phyloP scores from a whole-genome alignment of 2,797 vertebrate species.

The Chrosomus eos region DNA sequence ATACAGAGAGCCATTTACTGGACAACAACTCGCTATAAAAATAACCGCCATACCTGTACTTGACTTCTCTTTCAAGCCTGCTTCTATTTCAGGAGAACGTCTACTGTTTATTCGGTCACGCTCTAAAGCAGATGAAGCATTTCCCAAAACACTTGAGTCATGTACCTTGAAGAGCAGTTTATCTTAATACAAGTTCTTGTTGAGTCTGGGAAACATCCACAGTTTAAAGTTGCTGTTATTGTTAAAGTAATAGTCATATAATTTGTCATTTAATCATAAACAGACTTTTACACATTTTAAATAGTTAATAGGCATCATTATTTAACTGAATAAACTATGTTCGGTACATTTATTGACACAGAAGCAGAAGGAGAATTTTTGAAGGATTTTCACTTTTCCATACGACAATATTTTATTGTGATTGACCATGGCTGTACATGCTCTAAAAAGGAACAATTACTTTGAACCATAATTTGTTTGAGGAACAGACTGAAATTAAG shows the following conservation, averaged over 20 bases:
- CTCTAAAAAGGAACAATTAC: not conserved
- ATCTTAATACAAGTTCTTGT: slow-evolving; percentile 15
- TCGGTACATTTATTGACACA: not conserved
- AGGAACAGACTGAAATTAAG: not conserved
- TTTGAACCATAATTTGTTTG: not conserved
- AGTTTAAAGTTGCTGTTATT: not conserved
- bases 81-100: not conserved
- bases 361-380: not conserved
- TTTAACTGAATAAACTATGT: not conserved
- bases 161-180: slow-evolving; percentile 22
- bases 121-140: slow-evolving; percentile 6
- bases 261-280: not conserved
- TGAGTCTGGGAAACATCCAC: not conserved
- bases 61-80: not conserved
- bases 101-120: not conserved
- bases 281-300: not conserved
- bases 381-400: not conserved
- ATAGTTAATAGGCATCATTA: not conserved
- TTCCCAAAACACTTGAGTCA: slow-evolving; percentile 1
- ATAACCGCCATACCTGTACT: not conserved
- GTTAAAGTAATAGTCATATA: not conserved
- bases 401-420: not conserved
- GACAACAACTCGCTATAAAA: not conserved
- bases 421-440: not conserved
- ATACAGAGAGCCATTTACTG: not conserved